Conservation (phyloP, 2,113 vertebrate species). For the Melanerpes formicivorus region DNA sequence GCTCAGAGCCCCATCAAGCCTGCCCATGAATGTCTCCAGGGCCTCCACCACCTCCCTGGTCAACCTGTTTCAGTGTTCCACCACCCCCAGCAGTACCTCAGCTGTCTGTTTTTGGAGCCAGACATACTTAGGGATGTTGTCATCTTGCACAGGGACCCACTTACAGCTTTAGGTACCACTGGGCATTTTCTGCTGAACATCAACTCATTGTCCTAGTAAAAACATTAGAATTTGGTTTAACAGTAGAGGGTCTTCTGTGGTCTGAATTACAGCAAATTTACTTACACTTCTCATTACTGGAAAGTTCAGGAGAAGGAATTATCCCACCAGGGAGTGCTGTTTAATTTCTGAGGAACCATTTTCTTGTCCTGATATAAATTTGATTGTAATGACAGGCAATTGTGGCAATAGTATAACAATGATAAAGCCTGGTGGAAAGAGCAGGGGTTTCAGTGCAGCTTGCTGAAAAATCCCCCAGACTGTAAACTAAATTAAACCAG, state of each 20-base stretch:
- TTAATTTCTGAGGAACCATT: constrained; percentile 64
- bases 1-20: too few species aligned
- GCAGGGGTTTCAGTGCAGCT: constrained; percentile 9
- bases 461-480: not conserved
- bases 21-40: too few species aligned
- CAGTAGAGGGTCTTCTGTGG: constrained; percentile 21
- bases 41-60: too few species aligned
- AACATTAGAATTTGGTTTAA: not conserved
- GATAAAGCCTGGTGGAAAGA: constrained; percentile 20
- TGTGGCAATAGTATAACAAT: constrained; percentile 13
- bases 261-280: constrained; percentile 47
- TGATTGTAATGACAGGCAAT: constrained; percentile 57
- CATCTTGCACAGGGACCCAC: not conserved
- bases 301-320: constrained; percentile 53
- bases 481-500: constrained; percentile 19
- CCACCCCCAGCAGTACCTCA: not conserved
- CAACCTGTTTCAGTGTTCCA: too few species aligned
- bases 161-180: not conserved
- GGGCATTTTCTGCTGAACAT: not conserved
- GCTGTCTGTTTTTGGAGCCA: not conserved
- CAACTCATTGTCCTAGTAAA: not conserved
- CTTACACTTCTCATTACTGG: constrained; percentile 42
- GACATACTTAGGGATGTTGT: not conserved
- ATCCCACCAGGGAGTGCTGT: constrained; percentile 63
- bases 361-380: constrained; percentile 54